Evolutionary conservation across 2,113 vertebrate genomes (phyloP).

Genomic region (Electrona antarctica): DNA sequence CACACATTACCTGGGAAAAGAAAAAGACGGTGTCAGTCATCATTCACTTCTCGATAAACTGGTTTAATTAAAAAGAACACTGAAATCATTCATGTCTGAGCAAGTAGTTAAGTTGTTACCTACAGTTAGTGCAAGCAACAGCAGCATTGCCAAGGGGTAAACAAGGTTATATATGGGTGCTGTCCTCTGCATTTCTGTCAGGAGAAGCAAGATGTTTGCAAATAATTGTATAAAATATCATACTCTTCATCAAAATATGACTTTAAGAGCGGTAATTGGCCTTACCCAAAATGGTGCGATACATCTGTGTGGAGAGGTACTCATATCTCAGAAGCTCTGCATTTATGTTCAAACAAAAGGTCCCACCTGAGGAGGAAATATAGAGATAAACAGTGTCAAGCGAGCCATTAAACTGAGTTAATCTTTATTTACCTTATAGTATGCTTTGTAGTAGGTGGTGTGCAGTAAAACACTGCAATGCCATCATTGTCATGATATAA

Average conservation of each 20-base stretch:
- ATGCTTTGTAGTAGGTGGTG: too few species aligned
- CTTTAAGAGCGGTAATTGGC: not conserved
- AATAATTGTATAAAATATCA: too few species aligned
- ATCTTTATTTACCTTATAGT: too few species aligned
- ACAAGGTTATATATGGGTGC: conserved; percentile 86
- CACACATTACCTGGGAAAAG: conserved; percentile 80
- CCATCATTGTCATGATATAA: not conserved
- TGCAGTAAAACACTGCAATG: too few species aligned
- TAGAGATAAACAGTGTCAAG: not conserved
- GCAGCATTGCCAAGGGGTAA: conserved; percentile 88
- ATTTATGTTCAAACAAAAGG: conserved; percentile 82
- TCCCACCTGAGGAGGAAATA: conserved; percentile 18
- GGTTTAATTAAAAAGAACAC: not conserved
- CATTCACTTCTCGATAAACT: not conserved
- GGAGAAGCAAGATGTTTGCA: not conserved
- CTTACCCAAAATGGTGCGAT: conserved; percentile 81
- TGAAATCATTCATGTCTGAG: not conserved
- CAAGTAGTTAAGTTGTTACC: conserved; percentile 33
- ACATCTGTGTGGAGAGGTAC: conserved; percentile 75
- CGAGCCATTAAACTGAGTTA: too few species aligned
- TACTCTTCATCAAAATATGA: not conserved
- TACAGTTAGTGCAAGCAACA: conserved; percentile 84
- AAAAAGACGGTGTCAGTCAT: not conserved
- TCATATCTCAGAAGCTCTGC: conserved; percentile 78
- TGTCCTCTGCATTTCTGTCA: conserved; percentile 79